Evolutionary conservation across 35 echinoderm and acorn worm genomes (phyloP), one percentile per base, ranked within the genome.

Genomic region (Anneissia japonica): DNA sequence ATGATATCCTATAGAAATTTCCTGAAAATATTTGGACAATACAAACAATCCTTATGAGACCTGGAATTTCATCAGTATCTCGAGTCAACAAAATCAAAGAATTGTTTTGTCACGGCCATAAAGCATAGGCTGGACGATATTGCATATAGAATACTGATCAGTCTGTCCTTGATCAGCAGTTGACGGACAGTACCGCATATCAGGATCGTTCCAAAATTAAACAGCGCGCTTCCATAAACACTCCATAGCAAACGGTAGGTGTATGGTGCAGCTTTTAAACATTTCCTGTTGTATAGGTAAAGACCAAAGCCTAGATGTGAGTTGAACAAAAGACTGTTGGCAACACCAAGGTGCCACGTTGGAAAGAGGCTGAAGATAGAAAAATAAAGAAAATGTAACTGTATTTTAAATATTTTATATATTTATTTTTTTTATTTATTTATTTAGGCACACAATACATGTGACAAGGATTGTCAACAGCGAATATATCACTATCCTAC

Each of bases 151-250:
- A 81, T 82, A 19, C 94, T 88, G 30, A 97, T 87, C 31, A 97
- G 36, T 72, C 77, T 88, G 40, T 97, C 91, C 32, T 88, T 89
- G 0, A 90, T 77, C 26, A 97, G 83, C 0, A 97, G 72, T 16
- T 93, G 91, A 41, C 90, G 90, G 3, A 91, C 94, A 0, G 94
- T 97, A 30, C 84, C 91, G 74, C 93, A 97, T 0, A 97, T 80
- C 7, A 97, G 85, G 14, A 97, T 91, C 17, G 94, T 93, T 45
- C 94, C 94, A 85, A 97, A 97, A 77, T 97, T 97, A 43, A 97
- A 97, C 91, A 97, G 87, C 16, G 91, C 94, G 46, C 90, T 93
- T 1, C 94, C 91, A 76, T 97, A 97, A 30, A 97, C 86, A 73
- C 94, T 93, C 79, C 91, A 97, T n/a, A 97, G 81, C 19, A 97